A percentile compares a stretch with the other conserved stretches of the same genome.
Conservation (phyloP, 1,140 invertebrate genomes). For the Calephelis virginiensis region DNA sequence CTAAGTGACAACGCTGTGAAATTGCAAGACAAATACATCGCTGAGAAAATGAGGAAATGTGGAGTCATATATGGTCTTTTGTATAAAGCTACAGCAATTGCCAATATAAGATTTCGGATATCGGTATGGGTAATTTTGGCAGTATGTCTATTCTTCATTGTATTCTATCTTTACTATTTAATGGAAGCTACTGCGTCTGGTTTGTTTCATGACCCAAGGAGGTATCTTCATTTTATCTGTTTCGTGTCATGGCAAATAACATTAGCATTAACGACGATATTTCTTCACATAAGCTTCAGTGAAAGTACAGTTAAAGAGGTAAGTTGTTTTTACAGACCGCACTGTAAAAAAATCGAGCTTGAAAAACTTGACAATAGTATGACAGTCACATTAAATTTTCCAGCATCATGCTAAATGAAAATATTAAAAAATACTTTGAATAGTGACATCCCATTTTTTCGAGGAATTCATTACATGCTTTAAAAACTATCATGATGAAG, state of each 20-base stretch:
- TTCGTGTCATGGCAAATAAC: slow-evolving; percentile 51
- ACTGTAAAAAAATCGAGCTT: background rate
- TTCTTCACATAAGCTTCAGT: slow-evolving; percentile 41
- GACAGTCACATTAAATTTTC: no score
- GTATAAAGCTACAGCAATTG: slow-evolving; percentile 33
- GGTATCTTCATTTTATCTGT: slow-evolving; percentile 46
- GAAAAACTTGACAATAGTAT: background rate
- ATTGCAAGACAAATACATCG: slow-evolving; percentile 42
- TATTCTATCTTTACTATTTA: slow-evolving; percentile 57
- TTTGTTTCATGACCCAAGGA: slow-evolving; percentile 44
- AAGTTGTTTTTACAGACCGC: slow-evolving; percentile 10
- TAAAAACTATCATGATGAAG: no score
- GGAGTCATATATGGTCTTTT: slow-evolving; percentile 49
- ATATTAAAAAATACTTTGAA: no score
- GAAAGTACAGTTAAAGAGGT: slow-evolving; percentile 45
- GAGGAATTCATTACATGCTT: no score
- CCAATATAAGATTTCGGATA: slow-evolving; percentile 45
- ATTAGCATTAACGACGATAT: slow-evolving; percentile 38
- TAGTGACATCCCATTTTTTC: no score
- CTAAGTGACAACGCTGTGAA: slow-evolving; percentile 29
- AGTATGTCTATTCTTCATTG: slow-evolving; percentile 34
- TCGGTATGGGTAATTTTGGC: slow-evolving; percentile 42
- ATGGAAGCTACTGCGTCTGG: slow-evolving; percentile 61
- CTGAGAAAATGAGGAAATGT: slow-evolving; percentile 46
- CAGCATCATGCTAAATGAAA: no score